A percentile compares a stretch with the other conserved stretches of the same genome.
Evolutionary conservation across 2,888 invertebrate species (phyloP).

Genomic region (Listrodromus nycthemerus): DNA sequence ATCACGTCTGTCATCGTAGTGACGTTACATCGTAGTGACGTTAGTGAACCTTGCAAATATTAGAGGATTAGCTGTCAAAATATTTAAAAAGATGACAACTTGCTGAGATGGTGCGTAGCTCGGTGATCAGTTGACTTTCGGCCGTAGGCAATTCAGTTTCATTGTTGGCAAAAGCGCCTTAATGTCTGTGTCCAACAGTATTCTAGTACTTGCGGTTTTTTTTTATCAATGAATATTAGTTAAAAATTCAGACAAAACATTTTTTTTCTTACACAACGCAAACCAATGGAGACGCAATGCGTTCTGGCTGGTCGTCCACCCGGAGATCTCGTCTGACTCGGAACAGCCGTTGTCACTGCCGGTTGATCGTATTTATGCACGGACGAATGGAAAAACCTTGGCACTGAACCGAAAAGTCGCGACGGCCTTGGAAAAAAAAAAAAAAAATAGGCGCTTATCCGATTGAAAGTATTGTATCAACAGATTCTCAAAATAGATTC

Average conservation of each 20-base stretch:
- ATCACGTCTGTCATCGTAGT: too few species aligned
- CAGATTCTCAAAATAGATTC: conserved; percentile 59
- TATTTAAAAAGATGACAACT: neutral
- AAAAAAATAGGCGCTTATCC: conserved; percentile 41
- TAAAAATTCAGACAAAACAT: neutral
- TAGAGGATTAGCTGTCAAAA: neutral
- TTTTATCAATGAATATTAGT: neutral
- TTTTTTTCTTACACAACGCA: neutral
- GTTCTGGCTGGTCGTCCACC: conserved; percentile 1
- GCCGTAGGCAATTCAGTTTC: neutral
- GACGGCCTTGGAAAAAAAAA: conserved; percentile 17
- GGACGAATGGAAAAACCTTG: too few species aligned
- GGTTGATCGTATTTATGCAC: conserved; percentile 25
- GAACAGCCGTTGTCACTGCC: conserved; percentile 28
- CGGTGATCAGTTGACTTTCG: too few species aligned
- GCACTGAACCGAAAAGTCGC: conserved; percentile 14
- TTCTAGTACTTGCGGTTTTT: conserved; percentile 8
- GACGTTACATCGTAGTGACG: too few species aligned
- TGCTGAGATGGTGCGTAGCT: neutral
- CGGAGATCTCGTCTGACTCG: conserved; percentile 5
- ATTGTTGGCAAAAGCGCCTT: too few species aligned
- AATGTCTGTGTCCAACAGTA: neutral
- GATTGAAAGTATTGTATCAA: conserved; percentile 45
- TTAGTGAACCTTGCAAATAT: neutral
- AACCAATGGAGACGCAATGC: neutral